phyloP scores from a whole-genome alignment of 2,113 vertebrate genomes.

The Amazona vittata region DNA sequence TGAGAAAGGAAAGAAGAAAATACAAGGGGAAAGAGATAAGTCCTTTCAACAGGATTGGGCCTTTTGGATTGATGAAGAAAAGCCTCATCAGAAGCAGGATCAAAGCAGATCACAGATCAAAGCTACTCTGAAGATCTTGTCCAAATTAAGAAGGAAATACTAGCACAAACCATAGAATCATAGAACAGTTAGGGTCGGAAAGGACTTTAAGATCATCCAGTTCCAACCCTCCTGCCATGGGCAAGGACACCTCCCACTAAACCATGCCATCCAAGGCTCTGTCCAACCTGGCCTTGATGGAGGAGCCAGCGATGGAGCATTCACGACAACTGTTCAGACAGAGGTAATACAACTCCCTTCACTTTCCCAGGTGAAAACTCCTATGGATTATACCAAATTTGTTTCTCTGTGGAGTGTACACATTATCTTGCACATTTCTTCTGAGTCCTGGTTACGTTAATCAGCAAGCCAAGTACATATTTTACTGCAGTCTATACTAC shows the following conservation, averaged over 20 bases:
- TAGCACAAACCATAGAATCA: not conserved
- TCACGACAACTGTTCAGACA: not conserved
- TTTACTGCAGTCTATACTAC: not conserved
- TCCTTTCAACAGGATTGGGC: not conserved
- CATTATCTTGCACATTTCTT: not conserved
- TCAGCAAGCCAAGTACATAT: not conserved
- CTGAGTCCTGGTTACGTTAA: not conserved
- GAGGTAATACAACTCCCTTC: not conserved
- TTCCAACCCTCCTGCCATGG: too few species aligned
- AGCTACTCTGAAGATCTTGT: not conserved
- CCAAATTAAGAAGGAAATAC: not conserved
- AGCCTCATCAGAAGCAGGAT: not conserved
- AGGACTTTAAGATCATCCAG: too few species aligned
- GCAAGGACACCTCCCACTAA: too few species aligned
- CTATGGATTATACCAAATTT: accelerated
- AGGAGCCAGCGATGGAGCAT: too few species aligned
- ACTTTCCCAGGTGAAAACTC: not conserved
- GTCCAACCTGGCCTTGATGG: too few species aligned
- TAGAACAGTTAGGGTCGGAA: too few species aligned
- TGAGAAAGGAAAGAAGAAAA: not conserved
- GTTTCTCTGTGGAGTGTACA: not conserved
- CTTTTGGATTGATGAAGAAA: not conserved
- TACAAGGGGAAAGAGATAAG: not conserved
- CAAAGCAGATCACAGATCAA: not conserved
- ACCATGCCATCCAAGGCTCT: too few species aligned